Evolutionary conservation across 2,113 vertebrate genomes (phyloP), one percentile per base, ranked within the genome.

Genomic region (Dunckerocampus dactyliophorus): DNA sequence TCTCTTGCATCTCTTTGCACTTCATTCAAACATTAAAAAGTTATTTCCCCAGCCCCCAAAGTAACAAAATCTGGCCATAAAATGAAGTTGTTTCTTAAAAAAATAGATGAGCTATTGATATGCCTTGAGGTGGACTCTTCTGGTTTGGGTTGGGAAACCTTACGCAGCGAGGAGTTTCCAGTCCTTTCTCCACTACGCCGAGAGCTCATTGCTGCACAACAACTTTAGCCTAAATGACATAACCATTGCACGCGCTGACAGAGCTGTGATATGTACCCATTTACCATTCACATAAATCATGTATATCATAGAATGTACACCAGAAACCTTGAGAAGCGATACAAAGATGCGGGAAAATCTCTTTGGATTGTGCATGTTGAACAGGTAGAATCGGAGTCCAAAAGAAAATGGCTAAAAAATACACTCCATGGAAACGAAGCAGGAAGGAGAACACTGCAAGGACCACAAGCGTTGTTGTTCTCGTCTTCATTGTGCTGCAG

Each of bases 281-380:
- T 76, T 82, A 75, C 85, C 63, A 72, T 73, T 67, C 52, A 65
- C 76, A 80, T 82, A 85, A 79, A 83, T 76, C 84, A 81, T 55
- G 59, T 52, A 74, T 66, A 75, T 63, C 55, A 72, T 74, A 70
- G 84, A 74, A 85, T 83, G 59, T 86, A 84, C 80, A 86, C 69
- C 78, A 69, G 75, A 75, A 81, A 82, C 55, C 74, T 83, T 43
- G 63, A 77, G 63, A 85, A 82, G 85, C 76, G 83, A 80, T 85
- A 86, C 76, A 87, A 78, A 88, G 78, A 78, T 80, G 69, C 85
- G 85, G 79, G 86, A 88, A 87, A 88, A 88, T 85, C 84, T 92
- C 90, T 91, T 92, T 92, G 91, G 91, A 91, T 90, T 88, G 87
- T 80, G 88, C 86, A 81, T 80, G 75, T 85, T 84, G 78, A 75